A percentile compares a stretch with the other conserved stretches of the same genome.
These are phyloP conservation scores for Plectrocnemia conspersa DNA, from an alignment of 1,140 invertebrate species.

Conservation along the genomic window DNA sequence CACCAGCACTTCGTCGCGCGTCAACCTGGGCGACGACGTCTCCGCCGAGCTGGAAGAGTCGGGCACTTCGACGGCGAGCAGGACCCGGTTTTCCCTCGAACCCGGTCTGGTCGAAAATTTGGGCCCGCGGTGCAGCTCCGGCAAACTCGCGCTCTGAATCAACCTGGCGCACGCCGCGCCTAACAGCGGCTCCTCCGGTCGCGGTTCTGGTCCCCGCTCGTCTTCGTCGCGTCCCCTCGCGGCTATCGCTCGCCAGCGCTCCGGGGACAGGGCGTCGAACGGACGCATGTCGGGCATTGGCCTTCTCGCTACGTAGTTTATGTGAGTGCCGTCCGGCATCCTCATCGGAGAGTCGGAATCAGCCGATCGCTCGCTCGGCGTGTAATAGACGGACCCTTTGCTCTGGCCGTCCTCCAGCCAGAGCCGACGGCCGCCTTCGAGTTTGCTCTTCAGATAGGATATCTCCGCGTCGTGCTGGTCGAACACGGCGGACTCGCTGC, in stretches of 20 bases:
- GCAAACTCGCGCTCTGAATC: conserved; percentile 50
- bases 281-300: conserved; percentile 39
- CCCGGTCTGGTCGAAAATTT: conserved; percentile 26
- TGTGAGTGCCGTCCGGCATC: conserved; percentile 49
- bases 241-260: conserved; percentile 13
- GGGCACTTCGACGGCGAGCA: conserved; percentile 46
- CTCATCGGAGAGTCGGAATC: conserved; percentile 46
- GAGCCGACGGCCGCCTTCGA: conserved; percentile 54
- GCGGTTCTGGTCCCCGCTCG: conserved; percentile 40
- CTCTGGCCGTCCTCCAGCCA: conserved; percentile 56
- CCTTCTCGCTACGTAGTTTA: conserved; percentile 37
- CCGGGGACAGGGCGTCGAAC: conserved; percentile 25
- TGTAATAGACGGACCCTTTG: conserved; percentile 71
- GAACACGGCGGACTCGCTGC: conserved; percentile 70
- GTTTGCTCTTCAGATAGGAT: conserved; percentile 62
- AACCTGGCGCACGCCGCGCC: conserved; percentile 43
- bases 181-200: conserved; percentile 46
- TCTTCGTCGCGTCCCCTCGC: neutral
- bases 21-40: conserved; percentile 31
- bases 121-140: conserved; percentile 46
- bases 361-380: conserved; percentile 62
- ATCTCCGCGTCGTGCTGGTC: conserved; percentile 60
- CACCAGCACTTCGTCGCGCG: conserved; percentile 15
- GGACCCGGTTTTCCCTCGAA: conserved; percentile 34
- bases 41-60: conserved; percentile 33